phyloP scores from a whole-genome alignment of 2,113 vertebrate species.

The Platysteira castanea region DNA sequence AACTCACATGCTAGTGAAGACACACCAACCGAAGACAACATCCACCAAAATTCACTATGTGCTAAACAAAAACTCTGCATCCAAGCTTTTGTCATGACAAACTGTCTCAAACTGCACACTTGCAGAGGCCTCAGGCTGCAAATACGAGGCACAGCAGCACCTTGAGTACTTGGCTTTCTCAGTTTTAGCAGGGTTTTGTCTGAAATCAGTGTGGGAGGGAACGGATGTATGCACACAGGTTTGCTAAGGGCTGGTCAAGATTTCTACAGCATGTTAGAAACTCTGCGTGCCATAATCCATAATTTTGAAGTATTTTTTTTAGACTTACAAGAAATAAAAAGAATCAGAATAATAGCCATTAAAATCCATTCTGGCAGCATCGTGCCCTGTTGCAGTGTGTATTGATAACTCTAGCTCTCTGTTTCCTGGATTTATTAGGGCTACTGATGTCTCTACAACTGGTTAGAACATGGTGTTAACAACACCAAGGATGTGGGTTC shows the following conservation, averaged over 20 bases:
- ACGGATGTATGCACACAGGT: too few species aligned
- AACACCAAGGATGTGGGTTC: background rate
- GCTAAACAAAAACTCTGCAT: background rate
- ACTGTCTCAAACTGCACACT: background rate
- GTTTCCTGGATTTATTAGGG: background rate
- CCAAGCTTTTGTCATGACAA: background rate
- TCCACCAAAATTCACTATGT: background rate
- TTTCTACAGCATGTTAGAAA: background rate
- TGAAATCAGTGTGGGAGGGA: background rate
- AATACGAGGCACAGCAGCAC: accelerated
- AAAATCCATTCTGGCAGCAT: background rate
- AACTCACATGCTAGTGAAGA: too few species aligned
- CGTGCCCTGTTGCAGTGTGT: background rate
- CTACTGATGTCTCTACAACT: background rate
- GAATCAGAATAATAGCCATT: background rate
- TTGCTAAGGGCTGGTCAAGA: background rate
- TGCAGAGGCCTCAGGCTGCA: background rate
- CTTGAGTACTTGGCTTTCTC: background rate
- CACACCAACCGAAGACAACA: too few species aligned
- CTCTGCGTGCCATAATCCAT: too few species aligned
- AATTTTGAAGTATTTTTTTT: background rate
- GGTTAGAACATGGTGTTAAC: background rate
- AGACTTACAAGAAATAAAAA: background rate
- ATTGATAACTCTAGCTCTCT: background rate
- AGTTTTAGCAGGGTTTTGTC: background rate